A percentile compares a stretch with the other conserved stretches of the same genome.
Evolutionary conservation across 1,140 invertebrate genomes (phyloP).

Genomic region (Gonatopus flavifemur): DNA sequence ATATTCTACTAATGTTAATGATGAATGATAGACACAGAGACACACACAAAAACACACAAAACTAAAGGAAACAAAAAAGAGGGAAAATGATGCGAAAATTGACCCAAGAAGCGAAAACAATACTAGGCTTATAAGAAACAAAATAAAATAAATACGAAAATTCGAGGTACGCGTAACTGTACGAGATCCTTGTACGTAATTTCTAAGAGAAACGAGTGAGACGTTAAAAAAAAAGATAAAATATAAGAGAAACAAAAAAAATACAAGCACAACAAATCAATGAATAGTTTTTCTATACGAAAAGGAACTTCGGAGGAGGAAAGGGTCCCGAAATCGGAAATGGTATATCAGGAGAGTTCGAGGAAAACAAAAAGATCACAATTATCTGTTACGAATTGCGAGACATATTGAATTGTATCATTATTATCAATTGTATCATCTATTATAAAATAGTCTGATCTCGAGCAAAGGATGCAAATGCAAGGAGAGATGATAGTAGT

Average conservation of each 20-base stretch:
- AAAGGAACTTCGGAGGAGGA: conserved; percentile 19
- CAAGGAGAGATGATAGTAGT: too few relatives aligned
- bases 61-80: neutral
- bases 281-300: conserved; percentile 48
- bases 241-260: too few relatives aligned
- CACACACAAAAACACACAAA: neutral
- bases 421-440: too few relatives aligned
- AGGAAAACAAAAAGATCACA: conserved; percentile 22
- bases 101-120: neutral
- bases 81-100: too few relatives aligned
- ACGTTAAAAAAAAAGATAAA: neutral
- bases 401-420: neutral
- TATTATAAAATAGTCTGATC: too few relatives aligned
- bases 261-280: too few relatives aligned
- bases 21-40: conserved; percentile 15
- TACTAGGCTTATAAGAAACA: conserved; percentile 1
- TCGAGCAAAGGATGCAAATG: conserved; percentile 12
- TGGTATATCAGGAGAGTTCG: conserved; percentile 32
- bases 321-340: conserved; percentile 47
- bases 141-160: neutral
- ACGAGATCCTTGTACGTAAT: neutral
- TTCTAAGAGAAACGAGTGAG: conserved; percentile 1
- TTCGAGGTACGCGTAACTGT: neutral
- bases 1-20: conserved; percentile 22
- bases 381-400: neutral